Conservation (phyloP, 2,113 vertebrate species). For the Sisor rabdophorus region DNA sequence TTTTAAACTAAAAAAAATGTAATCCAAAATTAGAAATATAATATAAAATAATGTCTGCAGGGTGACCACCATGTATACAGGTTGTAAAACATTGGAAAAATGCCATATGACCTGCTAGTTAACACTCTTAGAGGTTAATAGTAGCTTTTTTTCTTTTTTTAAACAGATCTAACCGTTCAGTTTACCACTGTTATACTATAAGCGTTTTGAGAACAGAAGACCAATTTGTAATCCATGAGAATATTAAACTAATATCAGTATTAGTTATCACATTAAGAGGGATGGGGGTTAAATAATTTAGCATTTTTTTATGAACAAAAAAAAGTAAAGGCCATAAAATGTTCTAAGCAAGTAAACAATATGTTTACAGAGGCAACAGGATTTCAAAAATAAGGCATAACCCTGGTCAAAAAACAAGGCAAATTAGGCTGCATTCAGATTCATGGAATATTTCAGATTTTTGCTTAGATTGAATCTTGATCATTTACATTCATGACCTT, state of each 20-base stretch:
- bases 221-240: not conserved
- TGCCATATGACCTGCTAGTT: not conserved
- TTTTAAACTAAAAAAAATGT: too few species aligned
- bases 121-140: conserved; percentile 9
- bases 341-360: not conserved
- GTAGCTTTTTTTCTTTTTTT: too few species aligned
- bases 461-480: not conserved
- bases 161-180: not conserved
- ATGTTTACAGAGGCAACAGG: conserved; percentile 19
- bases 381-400: conserved; percentile 51
- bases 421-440: not conserved
- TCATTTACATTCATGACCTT: not conserved
- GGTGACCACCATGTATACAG: too few species aligned
- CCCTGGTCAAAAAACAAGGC: conserved; percentile 35
- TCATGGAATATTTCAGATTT: not conserved
- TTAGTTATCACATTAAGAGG: too few species aligned
- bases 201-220: not conserved
- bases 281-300: too few species aligned
- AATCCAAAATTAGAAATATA: not conserved
- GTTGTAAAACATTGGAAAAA: not conserved
- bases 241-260: conserved; percentile 3
- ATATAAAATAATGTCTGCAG: not conserved
- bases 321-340: conserved; percentile 11
- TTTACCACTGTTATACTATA: not conserved
- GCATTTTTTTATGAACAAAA: not conserved